Conservation (phyloP, 2,797 vertebrate species). For the Leptoclinus maculatus region DNA sequence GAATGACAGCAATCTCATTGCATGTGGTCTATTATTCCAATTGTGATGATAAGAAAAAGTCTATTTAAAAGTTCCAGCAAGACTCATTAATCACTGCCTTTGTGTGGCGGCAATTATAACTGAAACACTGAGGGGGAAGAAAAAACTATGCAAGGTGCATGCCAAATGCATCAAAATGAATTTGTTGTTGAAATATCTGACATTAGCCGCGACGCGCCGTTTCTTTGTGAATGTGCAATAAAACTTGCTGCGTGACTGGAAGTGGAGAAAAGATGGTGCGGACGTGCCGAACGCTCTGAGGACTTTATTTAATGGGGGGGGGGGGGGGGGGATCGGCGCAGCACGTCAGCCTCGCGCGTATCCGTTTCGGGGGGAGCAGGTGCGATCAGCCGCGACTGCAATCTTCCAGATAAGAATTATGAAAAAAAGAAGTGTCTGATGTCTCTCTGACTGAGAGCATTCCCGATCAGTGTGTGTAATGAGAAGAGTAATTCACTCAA, state of each 20-base stretch:
- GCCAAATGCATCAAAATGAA: constrained; percentile 18
- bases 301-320: constrained; percentile 21
- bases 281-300: constrained; percentile 1
- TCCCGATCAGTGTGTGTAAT: constrained; percentile 19
- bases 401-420: constrained; percentile 29
- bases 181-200: constrained; percentile 21
- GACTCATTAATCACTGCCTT: constrained; percentile 16
- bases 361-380: constrained; percentile 17
- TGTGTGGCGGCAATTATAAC: constrained; percentile 1
- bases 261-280: constrained; percentile 4
- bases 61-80: constrained; percentile 6
- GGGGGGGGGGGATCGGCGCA: constrained; percentile 26
- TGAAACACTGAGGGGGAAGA: neutral
- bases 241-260: constrained; percentile 4
- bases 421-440: constrained; percentile 7
- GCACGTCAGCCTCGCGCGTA: constrained; percentile 4
- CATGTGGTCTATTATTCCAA: neutral
- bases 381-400: constrained; percentile 31
- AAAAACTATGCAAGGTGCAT: neutral
- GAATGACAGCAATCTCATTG: neutral
- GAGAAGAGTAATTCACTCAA: constrained; percentile 3
- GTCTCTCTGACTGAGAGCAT: constrained; percentile 22
- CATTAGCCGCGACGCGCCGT: constrained; percentile 13
- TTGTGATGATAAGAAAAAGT: neutral
- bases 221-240: constrained; percentile 25